Evolutionary conservation across 2,888 invertebrate genomes (phyloP).

Genomic region (Lacanobia wlatinum): DNA sequence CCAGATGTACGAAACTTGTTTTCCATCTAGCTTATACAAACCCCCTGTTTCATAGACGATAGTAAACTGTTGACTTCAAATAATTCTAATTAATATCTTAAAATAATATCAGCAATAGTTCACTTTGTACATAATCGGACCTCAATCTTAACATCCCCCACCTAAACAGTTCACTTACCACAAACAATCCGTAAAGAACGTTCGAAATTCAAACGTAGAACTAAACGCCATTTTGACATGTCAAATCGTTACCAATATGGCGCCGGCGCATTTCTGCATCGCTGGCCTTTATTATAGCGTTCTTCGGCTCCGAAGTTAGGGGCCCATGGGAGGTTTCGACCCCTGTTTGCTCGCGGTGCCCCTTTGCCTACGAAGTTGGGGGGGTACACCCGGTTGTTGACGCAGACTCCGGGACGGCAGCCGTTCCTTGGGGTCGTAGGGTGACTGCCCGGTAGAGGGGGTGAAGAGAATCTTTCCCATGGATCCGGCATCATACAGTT

Average conservation of each 20-base stretch:
- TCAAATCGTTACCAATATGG: constrained; percentile 83
- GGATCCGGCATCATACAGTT: constrained; percentile 81
- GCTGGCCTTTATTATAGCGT: constrained; percentile 83
- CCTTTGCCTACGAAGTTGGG: constrained; percentile 77
- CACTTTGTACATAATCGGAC: not conserved
- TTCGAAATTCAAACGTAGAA: constrained; percentile 62
- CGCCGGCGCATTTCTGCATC: constrained; percentile 82
- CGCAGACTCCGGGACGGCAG: constrained; percentile 83
- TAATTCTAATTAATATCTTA: constrained; percentile 13
- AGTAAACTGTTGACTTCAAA: not conserved
- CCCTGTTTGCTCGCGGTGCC: constrained; percentile 75
- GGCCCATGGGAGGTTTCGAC: constrained; percentile 84
- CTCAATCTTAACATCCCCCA: constrained; percentile 1
- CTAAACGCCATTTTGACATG: constrained; percentile 48
- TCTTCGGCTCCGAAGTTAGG: constrained; percentile 82
- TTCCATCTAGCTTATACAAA: not conserved
- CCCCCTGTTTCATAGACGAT: constrained; percentile 12
- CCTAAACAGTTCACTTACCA: constrained; percentile 18
- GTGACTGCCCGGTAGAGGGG: constrained; percentile 77
- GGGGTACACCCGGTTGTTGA: constrained; percentile 76
- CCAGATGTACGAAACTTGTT: not conserved
- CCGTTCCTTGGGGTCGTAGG: constrained; percentile 83
- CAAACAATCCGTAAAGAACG: constrained; percentile 50
- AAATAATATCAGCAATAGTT: constrained; percentile 1
- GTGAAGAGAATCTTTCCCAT: constrained; percentile 81